These are phyloP conservation scores for Colossoma macropomum DNA, from an alignment of 2,113 vertebrate species.

Conservation along the genomic window DNA sequence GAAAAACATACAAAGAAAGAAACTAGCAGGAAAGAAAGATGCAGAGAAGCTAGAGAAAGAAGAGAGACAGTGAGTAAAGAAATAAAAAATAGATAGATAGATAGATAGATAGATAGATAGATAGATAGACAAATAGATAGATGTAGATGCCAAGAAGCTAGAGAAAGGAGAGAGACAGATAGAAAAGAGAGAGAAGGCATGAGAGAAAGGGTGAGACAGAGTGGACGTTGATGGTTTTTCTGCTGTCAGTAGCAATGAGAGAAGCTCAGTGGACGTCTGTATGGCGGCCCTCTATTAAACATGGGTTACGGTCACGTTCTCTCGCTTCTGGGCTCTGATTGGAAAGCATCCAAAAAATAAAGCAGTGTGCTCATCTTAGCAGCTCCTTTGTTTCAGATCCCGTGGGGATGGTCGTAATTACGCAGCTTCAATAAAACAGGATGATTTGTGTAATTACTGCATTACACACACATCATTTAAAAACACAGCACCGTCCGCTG, in stretches of 20 bases:
- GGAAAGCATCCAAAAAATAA: conserved; percentile 96
- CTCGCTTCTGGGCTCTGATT: conserved; percentile 2
- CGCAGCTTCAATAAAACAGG: not conserved
- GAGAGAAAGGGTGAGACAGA: not conserved
- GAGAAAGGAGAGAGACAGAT: no score
- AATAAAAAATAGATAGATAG: no score
- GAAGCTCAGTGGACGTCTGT: no score
- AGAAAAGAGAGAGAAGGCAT: no score
- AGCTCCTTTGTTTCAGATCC: not conserved
- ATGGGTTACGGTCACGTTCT: not conserved
- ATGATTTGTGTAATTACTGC: not conserved
- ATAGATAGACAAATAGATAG: no score
- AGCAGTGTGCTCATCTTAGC: conserved; percentile 75
- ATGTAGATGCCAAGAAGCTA: no score
- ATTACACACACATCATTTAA: not conserved
- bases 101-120: no score
- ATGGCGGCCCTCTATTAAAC: not conserved
- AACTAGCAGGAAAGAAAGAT: not conserved
- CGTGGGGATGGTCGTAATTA: not conserved
- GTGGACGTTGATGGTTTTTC: no score
- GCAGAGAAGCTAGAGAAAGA: no score
- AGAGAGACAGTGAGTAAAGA: not conserved
- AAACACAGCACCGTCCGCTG: not conserved
- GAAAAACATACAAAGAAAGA: not conserved
- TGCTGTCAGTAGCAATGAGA: no score